Evolutionary conservation across 2,113 vertebrate species (phyloP), one percentile per base, ranked within the genome.

Genomic region (Danionella cerebrum): DNA sequence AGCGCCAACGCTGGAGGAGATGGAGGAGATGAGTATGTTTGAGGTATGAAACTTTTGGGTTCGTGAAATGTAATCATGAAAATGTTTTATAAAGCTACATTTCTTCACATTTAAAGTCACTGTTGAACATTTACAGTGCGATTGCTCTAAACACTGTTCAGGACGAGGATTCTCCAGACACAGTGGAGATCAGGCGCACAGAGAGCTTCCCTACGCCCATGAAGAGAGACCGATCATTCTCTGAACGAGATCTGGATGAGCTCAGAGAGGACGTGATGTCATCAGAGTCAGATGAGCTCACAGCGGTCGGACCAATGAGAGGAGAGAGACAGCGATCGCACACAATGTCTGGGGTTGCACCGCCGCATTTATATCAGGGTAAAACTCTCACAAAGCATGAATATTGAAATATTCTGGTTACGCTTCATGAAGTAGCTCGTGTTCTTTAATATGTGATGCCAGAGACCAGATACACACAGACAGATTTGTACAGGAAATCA

Each of bases 11-110:
- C 84, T 98, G 78, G 94, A 91, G 0, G 96, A 98, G 83, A 95
- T 98, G 94, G 96, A 98, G 67, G 95, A 97, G 84, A 96, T 98
- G 96, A 93, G 83, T 75, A 65, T 90, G 3, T 97, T 91, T 0
- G 95, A 97, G 92, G 96, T 90, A 29, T 50, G 1, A 33, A 33
- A 33, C 29, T 31, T n/a, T n/a, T n/a, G n/a, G n/a, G n/a, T n/a
- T n/a, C n/a, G n/a, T n/a, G n/a, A n/a, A n/a, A n/a, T n/a, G n/a
- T n/a, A n/a, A n/a, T n/a, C n/a, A n/a, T n/a, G n/a, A n/a, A n/a
- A n/a, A n/a, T n/a, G n/a, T n/a, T n/a, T n/a, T n/a, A n/a, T n/a
- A n/a, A n/a, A n/a, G n/a, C n/a, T n/a, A n/a, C n/a, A n/a, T n/a
- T n/a, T n/a, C n/a, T n/a, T n/a, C n/a, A n/a, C n/a, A n/a, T n/a